Percentiles rank a stretch among this genome's conserved stretches.
phyloP scores from a whole-genome alignment of 2,113 vertebrate species.

The Falco punctatus region DNA sequence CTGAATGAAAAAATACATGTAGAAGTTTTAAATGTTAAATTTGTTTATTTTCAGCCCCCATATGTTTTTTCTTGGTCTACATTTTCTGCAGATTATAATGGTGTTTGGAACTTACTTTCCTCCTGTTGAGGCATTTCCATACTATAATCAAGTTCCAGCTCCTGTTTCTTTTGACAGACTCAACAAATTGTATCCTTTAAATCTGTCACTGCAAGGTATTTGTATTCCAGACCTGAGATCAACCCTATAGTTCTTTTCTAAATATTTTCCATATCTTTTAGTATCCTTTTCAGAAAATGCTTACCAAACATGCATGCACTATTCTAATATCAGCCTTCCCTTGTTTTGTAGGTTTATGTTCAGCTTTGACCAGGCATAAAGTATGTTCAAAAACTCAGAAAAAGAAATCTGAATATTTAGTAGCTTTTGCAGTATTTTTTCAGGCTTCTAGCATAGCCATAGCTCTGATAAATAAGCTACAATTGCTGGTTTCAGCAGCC shows the following conservation, averaged over 20 bases:
- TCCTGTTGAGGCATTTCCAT: conserved; percentile 9
- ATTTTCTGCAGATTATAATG: not conserved
- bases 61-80: not conserved
- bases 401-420: not conserved
- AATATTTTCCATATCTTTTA: not conserved
- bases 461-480: not conserved
- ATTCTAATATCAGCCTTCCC: not conserved
- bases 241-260: not conserved
- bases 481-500: conserved; percentile 14
- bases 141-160: conserved; percentile 16
- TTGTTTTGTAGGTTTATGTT: not conserved
- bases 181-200: conserved; percentile 21
- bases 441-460: not conserved
- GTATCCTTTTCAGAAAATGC: not conserved
- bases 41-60: not conserved
- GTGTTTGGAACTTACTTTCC: not conserved
- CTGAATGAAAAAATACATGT: not conserved
- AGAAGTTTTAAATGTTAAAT: not conserved
- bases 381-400: not conserved
- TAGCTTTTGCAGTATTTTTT: not conserved
- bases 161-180: conserved; percentile 2
- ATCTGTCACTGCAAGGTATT: conserved; percentile 31
- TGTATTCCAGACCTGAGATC: conserved; percentile 37
- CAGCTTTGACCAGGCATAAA: not conserved
- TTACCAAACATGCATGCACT: not conserved